Evolutionary conservation across 64 coral and sea anemone genomes (phyloP), one percentile per base, ranked within the genome.

Genomic region (Hydrozoanthus tunicans): DNA sequence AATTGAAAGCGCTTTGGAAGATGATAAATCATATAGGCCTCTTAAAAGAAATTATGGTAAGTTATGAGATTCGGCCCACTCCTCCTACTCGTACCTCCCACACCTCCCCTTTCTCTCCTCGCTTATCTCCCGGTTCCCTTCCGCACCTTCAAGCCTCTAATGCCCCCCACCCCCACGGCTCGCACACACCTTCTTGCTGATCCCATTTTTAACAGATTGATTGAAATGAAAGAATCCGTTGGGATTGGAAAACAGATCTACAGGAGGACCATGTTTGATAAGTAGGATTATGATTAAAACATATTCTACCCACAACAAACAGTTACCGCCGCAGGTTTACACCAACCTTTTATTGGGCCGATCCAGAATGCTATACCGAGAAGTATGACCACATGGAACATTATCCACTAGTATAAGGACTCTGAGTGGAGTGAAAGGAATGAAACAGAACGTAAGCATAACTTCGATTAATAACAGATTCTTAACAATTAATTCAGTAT

Each of bases 361-460:
- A 62, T 83, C 63, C 81, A 83, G 7, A 83, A 60, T 8, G 62
- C 51, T 52, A 83, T 66, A 51, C 32, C 53, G 63, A 83, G 62
- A 83, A 83, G 81, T 83, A 67, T 53, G 14, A 83, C 25, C 20
- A 83, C 81, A 83, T 83, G 63, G 81, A 83, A 83, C 81, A 83
- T 83, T 51, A 66, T 83, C 81, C 63, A 53, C 62, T 68, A 15
- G 51, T 54, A 13, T 6, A 53, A 43, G 54, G 32, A 67, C 51
- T 83, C 81, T 83, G 62, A 64, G 32, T 15, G 43, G 51, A 43
- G 54, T 54, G 61, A 56, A 68, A 54, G 20, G 15, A 79, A 79
- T 23, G 17, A 12, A 78, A 54, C 51, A 15, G 17, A 66, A 15
- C 17, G 17, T 5, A 66, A 66, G 17, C 12, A 17, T 15, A 17